A percentile compares a stretch with the other conserved stretches of the same genome.
Evolutionary conservation across 1,140 invertebrate species (phyloP).

Genomic region (Watersipora subatra): DNA sequence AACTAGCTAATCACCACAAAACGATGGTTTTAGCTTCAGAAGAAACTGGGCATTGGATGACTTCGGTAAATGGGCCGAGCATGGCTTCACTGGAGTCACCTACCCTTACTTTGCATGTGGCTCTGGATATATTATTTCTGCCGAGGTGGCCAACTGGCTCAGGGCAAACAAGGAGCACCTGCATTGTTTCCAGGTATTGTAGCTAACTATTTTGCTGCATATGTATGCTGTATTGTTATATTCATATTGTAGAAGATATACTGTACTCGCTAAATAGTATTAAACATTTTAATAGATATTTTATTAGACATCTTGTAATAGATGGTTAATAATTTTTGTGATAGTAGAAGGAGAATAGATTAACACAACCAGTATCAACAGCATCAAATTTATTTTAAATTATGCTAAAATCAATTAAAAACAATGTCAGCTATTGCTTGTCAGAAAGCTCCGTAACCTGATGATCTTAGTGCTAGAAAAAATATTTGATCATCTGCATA

Average conservation of each 20-base stretch:
- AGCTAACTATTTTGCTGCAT: neutral
- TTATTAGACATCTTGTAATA: too few relatives aligned
- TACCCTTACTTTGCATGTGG: slow-evolving; percentile 32
- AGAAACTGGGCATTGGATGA: slow-evolving; percentile 23
- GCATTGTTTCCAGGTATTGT: slow-evolving; percentile 14
- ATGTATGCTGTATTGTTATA: neutral
- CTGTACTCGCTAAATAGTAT: neutral
- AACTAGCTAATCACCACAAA: too few relatives aligned
- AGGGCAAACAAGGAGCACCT: slow-evolving; percentile 14
- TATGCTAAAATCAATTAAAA: too few relatives aligned
- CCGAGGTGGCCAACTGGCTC: slow-evolving; percentile 20
- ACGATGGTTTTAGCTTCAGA: slow-evolving; percentile 18
- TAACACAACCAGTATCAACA: too few relatives aligned
- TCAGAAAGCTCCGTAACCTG: too few relatives aligned
- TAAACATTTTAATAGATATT: too few relatives aligned
- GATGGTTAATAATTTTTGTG: too few relatives aligned
- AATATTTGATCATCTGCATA: too few relatives aligned
- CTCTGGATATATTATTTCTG: slow-evolving; percentile 24
- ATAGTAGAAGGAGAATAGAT: too few relatives aligned
- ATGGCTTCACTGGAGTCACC: slow-evolving; percentile 13
- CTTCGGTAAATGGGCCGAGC: slow-evolving; percentile 26
- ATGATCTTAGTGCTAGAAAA: too few relatives aligned
- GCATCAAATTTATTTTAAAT: too few relatives aligned
- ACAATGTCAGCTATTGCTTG: too few relatives aligned
- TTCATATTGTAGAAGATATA: neutral